Base-by-base conservation (phyloP, 35 echinoderm and acorn worm species). In the Stichopus chloronotus region DNA sequence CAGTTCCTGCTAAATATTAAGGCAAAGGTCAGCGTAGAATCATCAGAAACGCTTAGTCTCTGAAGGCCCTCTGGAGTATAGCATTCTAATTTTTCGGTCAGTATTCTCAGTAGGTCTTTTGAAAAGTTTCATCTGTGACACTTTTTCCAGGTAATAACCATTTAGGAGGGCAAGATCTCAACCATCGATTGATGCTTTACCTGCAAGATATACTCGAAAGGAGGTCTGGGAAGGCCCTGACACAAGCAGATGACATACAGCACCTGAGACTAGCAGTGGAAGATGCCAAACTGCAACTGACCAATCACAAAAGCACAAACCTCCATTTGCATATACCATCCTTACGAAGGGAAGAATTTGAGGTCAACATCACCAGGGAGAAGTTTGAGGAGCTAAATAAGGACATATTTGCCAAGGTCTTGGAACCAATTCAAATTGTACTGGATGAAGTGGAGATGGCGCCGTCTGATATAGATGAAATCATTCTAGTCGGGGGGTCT, bases 141-240 rank as follows among this genome's bases (percentile, higher is more conserved):
- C 23, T 81, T 81, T 63, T 79, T 56, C 11, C 63, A 97, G 96
- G 96, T 30, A 96, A 97, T 58, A 97, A 97, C 60, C 96, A 93
- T 94, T 56, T 96, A 14, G 96, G 96, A 63, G 96, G 96, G 9
- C 96, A 97, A 61, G 96, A 97, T 80, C 86, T 97, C n/a, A 97
- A 97, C 91, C 81, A 91, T 30, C 60, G 93, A 6, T 53, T 97
- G 4, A 87, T 95, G 78, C 55, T 71, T 7, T 93, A 91, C 24
- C 63, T 94, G 7, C 80, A 77, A 55, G 93, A 97, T 58, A 16
- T 93, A 6, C 78, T 97, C 9, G 93, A 93, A 53, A 86, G 78
- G 72, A 85, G 72, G 59, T 90, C 81, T 69, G 77, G 68, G 53
- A 83, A 94, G 25, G 59, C 19, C 11, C 56, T 94, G 81, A 93